Evolutionary conservation across 2,888 invertebrate genomes (phyloP).

Genomic region (Tachina grossa): DNA sequence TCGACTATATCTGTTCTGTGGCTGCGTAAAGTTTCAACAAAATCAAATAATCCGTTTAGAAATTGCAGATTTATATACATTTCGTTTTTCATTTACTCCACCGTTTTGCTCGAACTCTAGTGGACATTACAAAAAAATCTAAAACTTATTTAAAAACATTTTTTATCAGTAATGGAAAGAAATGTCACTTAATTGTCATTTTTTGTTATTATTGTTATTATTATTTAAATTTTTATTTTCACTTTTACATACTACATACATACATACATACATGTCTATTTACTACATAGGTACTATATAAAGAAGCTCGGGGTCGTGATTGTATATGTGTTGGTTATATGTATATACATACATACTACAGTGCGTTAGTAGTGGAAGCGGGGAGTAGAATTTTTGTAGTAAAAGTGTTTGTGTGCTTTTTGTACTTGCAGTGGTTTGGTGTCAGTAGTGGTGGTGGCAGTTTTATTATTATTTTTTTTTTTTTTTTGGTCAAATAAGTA

Average conservation of each 20-base stretch:
- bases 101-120: background rate
- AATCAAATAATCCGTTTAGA: background rate
- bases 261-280: too few species aligned
- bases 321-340: slow-evolving; percentile 9
- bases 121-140: background rate
- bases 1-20: too few species aligned
- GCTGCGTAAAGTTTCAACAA: too few species aligned
- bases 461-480: slow-evolving; percentile 35
- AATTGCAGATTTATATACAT: too few species aligned
- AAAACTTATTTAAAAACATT: slow-evolving; percentile 20
- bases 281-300: too few species aligned
- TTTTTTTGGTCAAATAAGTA: slow-evolving; percentile 43
- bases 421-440: background rate
- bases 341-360: background rate
- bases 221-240: slow-evolving; percentile 34
- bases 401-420: slow-evolving; percentile 1
- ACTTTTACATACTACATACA: slow-evolving; percentile 17
- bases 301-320: background rate
- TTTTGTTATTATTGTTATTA: background rate
- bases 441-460: background rate
- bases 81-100: background rate
- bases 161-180: slow-evolving; percentile 4
- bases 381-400: background rate
- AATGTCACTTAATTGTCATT: slow-evolving; percentile 15
- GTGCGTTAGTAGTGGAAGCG: background rate